These are phyloP conservation scores for Vespertilio murinus DNA, from an alignment of 2,797 vertebrate genomes.

Conservation along the genomic window DNA sequence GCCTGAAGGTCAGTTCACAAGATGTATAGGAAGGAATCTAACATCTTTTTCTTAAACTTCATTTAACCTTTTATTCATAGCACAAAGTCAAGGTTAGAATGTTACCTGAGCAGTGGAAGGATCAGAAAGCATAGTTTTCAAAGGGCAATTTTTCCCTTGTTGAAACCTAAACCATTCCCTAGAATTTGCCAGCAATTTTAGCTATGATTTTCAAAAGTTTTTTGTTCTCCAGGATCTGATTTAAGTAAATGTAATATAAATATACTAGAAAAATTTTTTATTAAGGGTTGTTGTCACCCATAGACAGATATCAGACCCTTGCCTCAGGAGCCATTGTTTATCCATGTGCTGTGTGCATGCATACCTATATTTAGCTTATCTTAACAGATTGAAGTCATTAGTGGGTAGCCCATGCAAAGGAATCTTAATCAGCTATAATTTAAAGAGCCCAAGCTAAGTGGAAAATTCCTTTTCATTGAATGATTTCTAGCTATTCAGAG, in stretches of 20 bases:
- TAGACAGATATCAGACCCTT: slow-evolving; percentile 23
- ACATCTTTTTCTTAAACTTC: slow-evolving; percentile 72
- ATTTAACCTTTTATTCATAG: slow-evolving; percentile 80
- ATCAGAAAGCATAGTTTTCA: slow-evolving; percentile 63
- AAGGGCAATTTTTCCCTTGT: slow-evolving; percentile 43
- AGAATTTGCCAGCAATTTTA: slow-evolving; percentile 60
- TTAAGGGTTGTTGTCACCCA: slow-evolving; percentile 40
- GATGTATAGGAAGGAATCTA: slow-evolving; percentile 84
- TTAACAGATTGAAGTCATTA: slow-evolving; percentile 14
- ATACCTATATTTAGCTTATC: not conserved
- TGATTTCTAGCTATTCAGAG: slow-evolving; percentile 43
- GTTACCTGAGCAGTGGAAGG: slow-evolving; percentile 72
- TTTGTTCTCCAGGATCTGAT: slow-evolving; percentile 44
- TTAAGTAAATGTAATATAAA: slow-evolving; percentile 28
- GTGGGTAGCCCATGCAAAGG: not conserved
- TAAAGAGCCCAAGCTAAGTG: slow-evolving; percentile 10
- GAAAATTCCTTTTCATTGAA: slow-evolving; percentile 46
- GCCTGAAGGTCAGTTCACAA: slow-evolving; percentile 88
- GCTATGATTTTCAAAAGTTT: slow-evolving; percentile 47
- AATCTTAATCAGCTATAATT: slow-evolving; percentile 38
- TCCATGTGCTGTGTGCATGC: not conserved
- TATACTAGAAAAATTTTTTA: not conserved
- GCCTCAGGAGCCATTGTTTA: slow-evolving; percentile 41
- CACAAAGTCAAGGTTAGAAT: slow-evolving; percentile 66
- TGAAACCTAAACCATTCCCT: slow-evolving; percentile 49